phyloP scores from a whole-genome alignment of 2,797 vertebrate genomes.

The Bothrops alternatus region DNA sequence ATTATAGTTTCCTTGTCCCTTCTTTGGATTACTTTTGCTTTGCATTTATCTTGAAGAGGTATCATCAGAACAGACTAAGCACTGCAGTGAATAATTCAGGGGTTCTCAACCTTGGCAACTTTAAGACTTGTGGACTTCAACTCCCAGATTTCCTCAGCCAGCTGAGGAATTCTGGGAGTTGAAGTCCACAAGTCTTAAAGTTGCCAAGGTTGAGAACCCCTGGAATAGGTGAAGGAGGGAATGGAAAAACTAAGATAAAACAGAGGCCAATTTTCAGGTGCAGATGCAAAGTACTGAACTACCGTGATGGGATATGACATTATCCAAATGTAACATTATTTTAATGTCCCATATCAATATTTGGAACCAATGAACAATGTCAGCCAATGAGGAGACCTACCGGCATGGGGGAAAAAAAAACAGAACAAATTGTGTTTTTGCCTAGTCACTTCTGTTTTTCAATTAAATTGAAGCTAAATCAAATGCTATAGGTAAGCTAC shows the following conservation, averaged over 20 bases:
- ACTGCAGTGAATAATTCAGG: background rate
- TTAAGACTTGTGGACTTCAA: too few relatives aligned
- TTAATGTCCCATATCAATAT: background rate
- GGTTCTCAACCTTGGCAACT: too few relatives aligned
- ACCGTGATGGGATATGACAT: background rate
- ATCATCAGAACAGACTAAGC: background rate
- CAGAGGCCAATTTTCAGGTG: background rate
- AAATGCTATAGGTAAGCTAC: background rate
- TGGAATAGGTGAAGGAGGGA: background rate
- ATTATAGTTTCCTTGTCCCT: background rate
- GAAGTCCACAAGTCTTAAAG: too few relatives aligned
- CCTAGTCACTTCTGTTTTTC: background rate
- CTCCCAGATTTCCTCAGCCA: too few relatives aligned
- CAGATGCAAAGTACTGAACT: background rate
- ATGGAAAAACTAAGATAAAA: background rate
- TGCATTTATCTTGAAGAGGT: background rate
- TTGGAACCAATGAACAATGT: background rate
- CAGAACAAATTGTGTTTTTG: background rate
- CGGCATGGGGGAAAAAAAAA: background rate
- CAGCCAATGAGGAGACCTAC: background rate
- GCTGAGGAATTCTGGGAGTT: too few relatives aligned
- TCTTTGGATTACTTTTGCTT: background rate
- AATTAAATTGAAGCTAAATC: background rate
- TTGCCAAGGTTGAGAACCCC: too few relatives aligned
- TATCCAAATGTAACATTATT: background rate